These are phyloP conservation scores for Tarsius wallacei DNA, from an alignment of 2,797 vertebrate species.

Conservation along the genomic window DNA sequence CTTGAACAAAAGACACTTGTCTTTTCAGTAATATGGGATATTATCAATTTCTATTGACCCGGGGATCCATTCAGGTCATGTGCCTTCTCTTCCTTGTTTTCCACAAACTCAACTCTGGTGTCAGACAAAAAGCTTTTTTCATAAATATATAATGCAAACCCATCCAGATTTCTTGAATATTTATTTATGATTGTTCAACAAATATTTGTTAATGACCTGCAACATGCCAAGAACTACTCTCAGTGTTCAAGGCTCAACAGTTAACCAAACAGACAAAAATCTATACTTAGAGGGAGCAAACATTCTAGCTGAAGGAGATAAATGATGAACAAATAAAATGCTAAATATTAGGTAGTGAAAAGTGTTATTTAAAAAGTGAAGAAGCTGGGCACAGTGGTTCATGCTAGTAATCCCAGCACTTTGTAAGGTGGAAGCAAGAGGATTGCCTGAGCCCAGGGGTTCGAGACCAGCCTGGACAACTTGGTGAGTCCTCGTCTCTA, in stretches of 20 bases:
- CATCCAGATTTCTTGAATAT: not conserved
- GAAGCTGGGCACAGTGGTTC: too few relatives aligned
- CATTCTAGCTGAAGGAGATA: not conserved
- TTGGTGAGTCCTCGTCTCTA: too few relatives aligned
- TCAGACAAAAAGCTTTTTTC: not conserved
- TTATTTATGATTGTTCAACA: constrained; percentile 13
- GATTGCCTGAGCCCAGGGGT: too few relatives aligned
- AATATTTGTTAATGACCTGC: not conserved
- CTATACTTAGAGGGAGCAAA: not conserved
- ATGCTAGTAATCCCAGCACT: too few relatives aligned
- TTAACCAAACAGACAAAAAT: constrained; percentile 35
- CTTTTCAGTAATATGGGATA: not conserved
- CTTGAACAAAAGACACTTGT: not conserved
- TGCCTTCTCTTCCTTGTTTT: not conserved
- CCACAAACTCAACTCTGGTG: not conserved
- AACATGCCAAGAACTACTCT: not conserved
- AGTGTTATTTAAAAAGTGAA: not conserved
- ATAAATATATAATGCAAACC: not conserved
- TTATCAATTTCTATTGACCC: not conserved
- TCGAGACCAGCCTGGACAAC: too few relatives aligned
- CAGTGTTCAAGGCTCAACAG: not conserved
- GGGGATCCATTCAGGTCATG: not conserved
- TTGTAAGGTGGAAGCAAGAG: too few relatives aligned
- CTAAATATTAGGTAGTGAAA: not conserved
- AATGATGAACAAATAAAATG: not conserved